phyloP scores from a whole-genome alignment of 1,140 invertebrate genomes.

The Hyles euphorbiae region DNA sequence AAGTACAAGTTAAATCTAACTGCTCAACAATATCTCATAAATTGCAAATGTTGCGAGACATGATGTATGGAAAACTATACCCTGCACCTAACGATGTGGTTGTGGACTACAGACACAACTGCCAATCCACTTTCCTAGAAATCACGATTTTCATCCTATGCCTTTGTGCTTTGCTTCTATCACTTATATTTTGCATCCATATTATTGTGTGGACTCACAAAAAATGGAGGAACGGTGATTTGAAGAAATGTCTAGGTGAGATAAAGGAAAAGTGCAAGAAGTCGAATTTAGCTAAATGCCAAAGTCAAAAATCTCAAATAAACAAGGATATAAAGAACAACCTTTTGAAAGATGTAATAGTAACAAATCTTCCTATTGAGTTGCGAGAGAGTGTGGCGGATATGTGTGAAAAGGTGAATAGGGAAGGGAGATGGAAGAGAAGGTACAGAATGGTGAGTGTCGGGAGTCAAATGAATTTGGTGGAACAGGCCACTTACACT shows the following conservation, averaged over 20 bases:
- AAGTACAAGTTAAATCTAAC: slow-evolving; percentile 41
- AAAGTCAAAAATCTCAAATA: slow-evolving; percentile 10
- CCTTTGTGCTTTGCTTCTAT: slow-evolving; percentile 29
- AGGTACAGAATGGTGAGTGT: slow-evolving; percentile 38
- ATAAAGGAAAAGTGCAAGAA: slow-evolving; percentile 17
- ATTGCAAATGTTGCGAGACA: slow-evolving; percentile 43
- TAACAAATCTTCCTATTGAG: slow-evolving; percentile 51
- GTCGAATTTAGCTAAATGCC: not conserved
- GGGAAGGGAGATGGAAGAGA: slow-evolving; percentile 40
- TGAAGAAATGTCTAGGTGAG: slow-evolving; percentile 19
- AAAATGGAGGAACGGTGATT: slow-evolving; percentile 25
- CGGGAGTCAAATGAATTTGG: slow-evolving; percentile 39
- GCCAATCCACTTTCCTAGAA: slow-evolving; percentile 29
- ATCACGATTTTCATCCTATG: slow-evolving; percentile 36
- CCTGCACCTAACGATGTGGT: slow-evolving; percentile 18
- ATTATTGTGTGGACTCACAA: slow-evolving; percentile 24
- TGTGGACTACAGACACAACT: slow-evolving; percentile 18
- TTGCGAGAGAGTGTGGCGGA: slow-evolving; percentile 44
- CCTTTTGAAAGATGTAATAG: slow-evolving; percentile 49
- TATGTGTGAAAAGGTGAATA: slow-evolving; percentile 45
- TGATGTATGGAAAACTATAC: slow-evolving; percentile 47
- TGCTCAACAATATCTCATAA: slow-evolving; percentile 60
- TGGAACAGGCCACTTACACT: not conserved
- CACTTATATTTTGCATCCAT: slow-evolving; percentile 36
- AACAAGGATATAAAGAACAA: slow-evolving; percentile 37